Evolutionary conservation across 2,113 vertebrate genomes (phyloP), one percentile per base, ranked within the genome.

Genomic region (Aphyosemion australe): DNA sequence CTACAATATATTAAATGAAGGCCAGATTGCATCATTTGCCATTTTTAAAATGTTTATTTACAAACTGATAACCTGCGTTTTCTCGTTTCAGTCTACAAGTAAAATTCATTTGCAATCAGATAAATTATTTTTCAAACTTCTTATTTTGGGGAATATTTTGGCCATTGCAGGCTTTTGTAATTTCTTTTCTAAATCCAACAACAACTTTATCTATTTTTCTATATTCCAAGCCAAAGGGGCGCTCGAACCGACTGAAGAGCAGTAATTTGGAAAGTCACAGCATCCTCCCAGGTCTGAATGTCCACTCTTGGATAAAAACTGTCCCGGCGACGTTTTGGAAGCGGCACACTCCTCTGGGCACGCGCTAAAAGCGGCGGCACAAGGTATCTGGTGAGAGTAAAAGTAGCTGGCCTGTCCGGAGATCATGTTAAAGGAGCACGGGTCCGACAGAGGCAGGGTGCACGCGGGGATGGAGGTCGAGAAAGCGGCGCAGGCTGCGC

Each of bases 381-480:
- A 83, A 2, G 91, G 88, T 20, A 92, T 74, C 11, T 91, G 90
- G 13, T 89, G 91, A 1, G 91, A 85, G 79, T 92, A 90, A 67
- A 92, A 89, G 72, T 90, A 92, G 52, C 88, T 91, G 57, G 92
- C 79, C 47, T 89, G 91, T 48, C 91, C 88, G 4, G 89, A 84
- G 56, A 94, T 84, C 78, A 92, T 55, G 69, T 90, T 90, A 50
- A 93, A 78, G 9, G 90, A 78, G 54, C 90, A 83, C 0, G 89
- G 88, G 19, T 88, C 73, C 3, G 89, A 67, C 14, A 88, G 71
- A 8, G 88, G 81, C 73, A 92, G 58, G 14, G 86, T 20, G 74
- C 85, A 88, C 0, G 82, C 61, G 2, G 92, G 85, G 16, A 91
- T 73, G 57, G 93, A 72, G 0, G 91, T 45, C 12, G 90, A 78